Evolutionary conservation across 2,113 vertebrate species (phyloP).

Genomic region (Bambusicola thoracicus): DNA sequence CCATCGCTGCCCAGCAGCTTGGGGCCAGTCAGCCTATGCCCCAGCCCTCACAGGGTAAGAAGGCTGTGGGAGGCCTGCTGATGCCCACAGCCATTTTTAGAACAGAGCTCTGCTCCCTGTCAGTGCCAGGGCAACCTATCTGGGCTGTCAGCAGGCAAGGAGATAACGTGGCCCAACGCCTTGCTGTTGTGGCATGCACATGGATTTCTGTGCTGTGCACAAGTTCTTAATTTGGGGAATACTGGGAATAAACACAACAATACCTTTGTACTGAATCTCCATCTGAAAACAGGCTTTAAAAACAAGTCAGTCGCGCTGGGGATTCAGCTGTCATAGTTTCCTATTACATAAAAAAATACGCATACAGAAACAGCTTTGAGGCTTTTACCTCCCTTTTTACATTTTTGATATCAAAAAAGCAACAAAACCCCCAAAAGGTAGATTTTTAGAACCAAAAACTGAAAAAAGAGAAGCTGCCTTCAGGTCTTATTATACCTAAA

Average conservation of each 20-base stretch:
- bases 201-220: background rate
- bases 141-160: background rate
- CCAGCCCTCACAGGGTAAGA: conserved; percentile 3
- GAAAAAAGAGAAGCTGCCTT: background rate
- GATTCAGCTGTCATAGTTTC: background rate
- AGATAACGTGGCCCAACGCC: background rate
- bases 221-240: background rate
- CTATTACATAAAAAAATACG: background rate
- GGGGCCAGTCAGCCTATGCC: background rate
- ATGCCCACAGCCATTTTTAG: conserved; percentile 54
- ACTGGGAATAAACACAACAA: background rate
- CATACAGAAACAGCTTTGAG: background rate
- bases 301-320: background rate
- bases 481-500: background rate
- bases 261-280: background rate
- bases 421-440: background rate
- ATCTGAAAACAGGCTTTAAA: background rate
- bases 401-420: background rate
- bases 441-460: background rate
- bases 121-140: background rate
- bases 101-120: conserved; percentile 10
- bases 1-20: background rate
- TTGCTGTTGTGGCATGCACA: background rate
- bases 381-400: background rate
- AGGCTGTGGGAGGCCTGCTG: background rate